Base-by-base conservation (phyloP, 2,797 vertebrate genomes). In the Xiphorhynchus erythropygius region DNA sequence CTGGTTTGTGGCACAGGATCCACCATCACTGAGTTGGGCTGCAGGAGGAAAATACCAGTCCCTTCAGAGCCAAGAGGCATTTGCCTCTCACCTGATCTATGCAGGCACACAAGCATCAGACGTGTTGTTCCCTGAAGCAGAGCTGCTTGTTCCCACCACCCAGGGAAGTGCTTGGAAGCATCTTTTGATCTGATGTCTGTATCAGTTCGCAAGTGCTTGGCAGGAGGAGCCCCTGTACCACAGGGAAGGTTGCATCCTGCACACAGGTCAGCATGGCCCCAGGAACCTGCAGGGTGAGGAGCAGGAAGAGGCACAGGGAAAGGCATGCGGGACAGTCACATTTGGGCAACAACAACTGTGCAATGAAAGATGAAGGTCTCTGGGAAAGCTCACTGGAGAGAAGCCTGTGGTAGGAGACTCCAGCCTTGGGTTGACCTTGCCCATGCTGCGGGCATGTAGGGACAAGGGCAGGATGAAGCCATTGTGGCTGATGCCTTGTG, bases 181-280 rank as follows among this genome's bases (percentile, higher is more conserved):
- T 67, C 68, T 68, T 95, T 94, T 94, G 88, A 88, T 91, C 52
- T 82, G 46, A 37, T 57, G 22, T 25, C 64, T 24, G 1, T 27
- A 18, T 55, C 5, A 1, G 53, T 79, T 85, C 47, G 18, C 65
- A 57, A 41, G 67, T 8, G 4, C 50, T 63, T 69, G 60, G 71
- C 75, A 80, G 89, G 35, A 80, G 71, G 44, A 94, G 37, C 8
- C 49, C 50, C 52, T 9, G 2, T 49, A 50, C 41, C 37, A 69
- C 64, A 73, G 55, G 41, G 44, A 46, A 65, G 67, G 62, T 52
- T 3, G 0, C 49, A 76, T 69, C 77, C 84, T 68, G 47, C 62
- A 65, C 82, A 76, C 3, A 6, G 62, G 13, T 75, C 77, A 84
- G 33, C 25, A 47, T 21, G 17, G 39, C 25, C 24, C 16, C 0